A percentile compares a stretch with the other conserved stretches of the same genome.
These are phyloP conservation scores for Ursus arctos DNA, from an alignment of 2,113 vertebrate species.

Conservation along the genomic window DNA sequence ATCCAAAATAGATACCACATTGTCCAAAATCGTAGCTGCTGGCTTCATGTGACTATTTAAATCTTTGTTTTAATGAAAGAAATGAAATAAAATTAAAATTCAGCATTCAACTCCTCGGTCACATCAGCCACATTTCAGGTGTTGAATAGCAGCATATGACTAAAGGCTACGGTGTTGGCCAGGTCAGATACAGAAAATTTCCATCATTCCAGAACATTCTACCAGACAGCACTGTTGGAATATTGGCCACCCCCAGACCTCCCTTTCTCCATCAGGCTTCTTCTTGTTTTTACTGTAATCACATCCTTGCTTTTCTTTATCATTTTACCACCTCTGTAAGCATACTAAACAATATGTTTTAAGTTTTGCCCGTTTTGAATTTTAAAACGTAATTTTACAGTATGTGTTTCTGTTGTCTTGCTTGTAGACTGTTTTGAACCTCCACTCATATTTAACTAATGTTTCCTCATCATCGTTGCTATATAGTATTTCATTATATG, in stretches of 20 bases:
- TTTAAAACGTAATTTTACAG: not conserved
- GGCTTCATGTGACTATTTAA: not conserved
- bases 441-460: not conserved
- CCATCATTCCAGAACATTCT: not conserved
- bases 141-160: not conserved
- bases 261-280: not conserved
- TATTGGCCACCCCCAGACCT: not conserved
- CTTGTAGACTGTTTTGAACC: not conserved
- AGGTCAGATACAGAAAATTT: not conserved
- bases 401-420: not conserved
- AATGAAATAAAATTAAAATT: constrained; percentile 12
- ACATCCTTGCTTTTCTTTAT: not conserved
- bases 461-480: not conserved
- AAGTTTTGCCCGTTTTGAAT: not conserved
- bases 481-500: not conserved
- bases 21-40: not conserved
- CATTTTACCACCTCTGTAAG: not conserved
- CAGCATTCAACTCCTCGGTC: not conserved
- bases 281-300: not conserved
- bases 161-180: not conserved
- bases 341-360: not conserved
- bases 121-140: not conserved
- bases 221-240: not conserved
- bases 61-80: not conserved
- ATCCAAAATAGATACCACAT: not conserved